Percentiles rank a stretch among this genome's conserved stretches.
phyloP scores from a whole-genome alignment of 2,888 invertebrate species.

The Lasioglossum lativentre region DNA sequence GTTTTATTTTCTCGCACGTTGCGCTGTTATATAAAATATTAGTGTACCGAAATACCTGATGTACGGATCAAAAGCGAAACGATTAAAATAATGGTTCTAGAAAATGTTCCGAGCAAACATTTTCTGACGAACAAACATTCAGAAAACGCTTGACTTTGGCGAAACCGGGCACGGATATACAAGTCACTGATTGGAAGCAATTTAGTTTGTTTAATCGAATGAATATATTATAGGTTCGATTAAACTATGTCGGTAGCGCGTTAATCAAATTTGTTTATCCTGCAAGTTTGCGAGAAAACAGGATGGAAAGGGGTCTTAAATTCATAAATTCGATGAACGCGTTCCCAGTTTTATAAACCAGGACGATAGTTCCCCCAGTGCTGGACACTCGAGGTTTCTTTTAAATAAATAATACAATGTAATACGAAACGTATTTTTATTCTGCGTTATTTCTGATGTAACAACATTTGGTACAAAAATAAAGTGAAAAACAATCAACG shows the following conservation, averaged over 20 bases:
- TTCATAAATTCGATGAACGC: too few species aligned
- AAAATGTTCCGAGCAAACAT: too few species aligned
- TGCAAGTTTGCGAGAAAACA: not conserved
- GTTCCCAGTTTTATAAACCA: too few species aligned
- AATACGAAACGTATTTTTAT: too few species aligned
- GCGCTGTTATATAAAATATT: not conserved
- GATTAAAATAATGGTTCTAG: too few species aligned
- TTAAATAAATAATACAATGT: too few species aligned
- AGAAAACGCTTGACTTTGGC: not conserved
- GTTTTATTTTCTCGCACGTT: not conserved
- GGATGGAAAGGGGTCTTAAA: not conserved
- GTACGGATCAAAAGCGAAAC: not conserved
- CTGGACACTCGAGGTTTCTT: too few species aligned
- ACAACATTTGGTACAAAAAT: too few species aligned
- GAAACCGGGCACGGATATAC: not conserved
- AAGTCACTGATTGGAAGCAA: not conserved
- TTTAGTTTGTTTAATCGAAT: not conserved
- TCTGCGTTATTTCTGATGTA: too few species aligned
- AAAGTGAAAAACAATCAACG: too few species aligned
- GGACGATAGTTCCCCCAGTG: too few species aligned
- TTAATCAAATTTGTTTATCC: not conserved
- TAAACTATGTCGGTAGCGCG: not conserved
- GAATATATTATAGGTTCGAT: not conserved
- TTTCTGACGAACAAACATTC: not conserved
- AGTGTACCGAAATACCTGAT: not conserved